A percentile compares a stretch with the other conserved stretches of the same genome.
Conservation (phyloP, 2,113 vertebrate genomes). For the Seriola quinqueradiata region DNA sequence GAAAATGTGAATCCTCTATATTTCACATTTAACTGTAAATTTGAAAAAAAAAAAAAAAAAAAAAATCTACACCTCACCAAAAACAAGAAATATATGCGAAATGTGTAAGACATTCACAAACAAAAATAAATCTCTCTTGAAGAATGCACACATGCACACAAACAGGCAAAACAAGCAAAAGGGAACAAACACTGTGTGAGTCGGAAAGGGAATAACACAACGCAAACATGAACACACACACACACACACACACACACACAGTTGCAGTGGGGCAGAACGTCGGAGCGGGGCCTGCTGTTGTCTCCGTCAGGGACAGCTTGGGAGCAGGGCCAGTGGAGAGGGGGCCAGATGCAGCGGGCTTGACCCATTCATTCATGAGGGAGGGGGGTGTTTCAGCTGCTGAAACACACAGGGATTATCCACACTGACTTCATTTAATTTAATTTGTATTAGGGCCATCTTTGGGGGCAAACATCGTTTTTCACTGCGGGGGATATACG, state of each 20-base stretch:
- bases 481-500: slow-evolving; percentile 65
- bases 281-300: slow-evolving; percentile 59
- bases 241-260: slow-evolving; percentile 36
- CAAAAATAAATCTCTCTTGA: slow-evolving; percentile 35
- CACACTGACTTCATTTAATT: slow-evolving; percentile 84
- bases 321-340: slow-evolving; percentile 63
- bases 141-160: slow-evolving; percentile 40
- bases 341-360: slow-evolving; percentile 82
- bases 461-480: slow-evolving; percentile 81
- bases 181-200: slow-evolving; percentile 36
- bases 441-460: slow-evolving; percentile 83
- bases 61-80: background rate
- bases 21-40: slow-evolving; percentile 26
- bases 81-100: slow-evolving; percentile 17
- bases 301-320: slow-evolving; percentile 78
- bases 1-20: slow-evolving; percentile 11
- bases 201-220: slow-evolving; percentile 37
- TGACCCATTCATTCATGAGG: slow-evolving; percentile 66
- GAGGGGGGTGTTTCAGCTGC: slow-evolving; percentile 64
- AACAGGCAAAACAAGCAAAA: slow-evolving; percentile 21
- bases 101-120: slow-evolving; percentile 21
- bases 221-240: slow-evolving; percentile 6
- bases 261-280: slow-evolving; percentile 55
- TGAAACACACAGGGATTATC: slow-evolving; percentile 85
- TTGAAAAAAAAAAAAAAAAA: background rate